These are phyloP conservation scores for Capreolus pygargus DNA, from an alignment of 2,113 vertebrate species.

Conservation along the genomic window DNA sequence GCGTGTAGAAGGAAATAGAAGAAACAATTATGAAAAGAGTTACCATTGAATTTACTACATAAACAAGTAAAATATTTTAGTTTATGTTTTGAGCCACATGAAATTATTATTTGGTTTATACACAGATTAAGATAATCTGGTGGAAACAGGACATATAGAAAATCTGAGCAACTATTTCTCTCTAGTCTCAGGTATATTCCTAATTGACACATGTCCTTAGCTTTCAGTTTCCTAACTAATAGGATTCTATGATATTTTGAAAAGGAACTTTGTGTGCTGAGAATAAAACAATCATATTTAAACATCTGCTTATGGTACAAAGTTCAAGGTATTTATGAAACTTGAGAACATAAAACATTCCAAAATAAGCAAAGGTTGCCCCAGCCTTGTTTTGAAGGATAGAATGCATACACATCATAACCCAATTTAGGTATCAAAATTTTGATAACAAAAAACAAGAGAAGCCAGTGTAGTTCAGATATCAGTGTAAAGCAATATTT, in stretches of 20 bases:
- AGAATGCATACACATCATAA: background rate
- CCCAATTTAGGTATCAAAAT: background rate
- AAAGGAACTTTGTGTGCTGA: background rate
- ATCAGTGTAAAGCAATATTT: background rate
- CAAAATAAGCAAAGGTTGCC: background rate
- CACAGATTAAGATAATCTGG: background rate
- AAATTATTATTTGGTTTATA: background rate
- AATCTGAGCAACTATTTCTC: background rate
- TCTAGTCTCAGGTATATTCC: background rate
- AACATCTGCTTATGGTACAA: background rate
- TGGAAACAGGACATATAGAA: background rate
- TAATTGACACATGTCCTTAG: background rate
- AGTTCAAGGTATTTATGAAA: background rate
- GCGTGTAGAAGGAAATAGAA: background rate
- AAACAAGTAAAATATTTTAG: background rate
- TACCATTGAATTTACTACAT: background rate
- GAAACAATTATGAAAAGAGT: background rate
- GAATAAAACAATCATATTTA: background rate
- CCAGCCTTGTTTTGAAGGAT: background rate
- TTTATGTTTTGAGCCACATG: background rate
- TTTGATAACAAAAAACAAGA: background rate
- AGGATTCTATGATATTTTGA: background rate
- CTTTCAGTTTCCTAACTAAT: background rate
- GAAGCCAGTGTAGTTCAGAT: background rate
- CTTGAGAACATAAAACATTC: background rate